phyloP scores from a whole-genome alignment of 2,888 invertebrate genomes.

The Hedya salicella region DNA sequence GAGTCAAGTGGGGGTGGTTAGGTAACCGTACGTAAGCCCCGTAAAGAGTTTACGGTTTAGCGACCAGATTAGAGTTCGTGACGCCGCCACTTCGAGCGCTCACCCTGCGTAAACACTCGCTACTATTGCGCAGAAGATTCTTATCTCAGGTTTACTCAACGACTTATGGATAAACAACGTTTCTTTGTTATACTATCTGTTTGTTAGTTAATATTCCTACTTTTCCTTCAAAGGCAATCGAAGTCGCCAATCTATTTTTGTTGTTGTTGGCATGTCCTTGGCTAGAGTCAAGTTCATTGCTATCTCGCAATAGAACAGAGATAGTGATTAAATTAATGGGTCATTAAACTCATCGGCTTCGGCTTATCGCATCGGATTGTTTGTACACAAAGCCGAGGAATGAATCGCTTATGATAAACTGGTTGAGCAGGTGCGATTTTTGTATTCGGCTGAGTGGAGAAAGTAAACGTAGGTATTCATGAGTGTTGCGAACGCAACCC shows the following conservation, averaged over 20 bases:
- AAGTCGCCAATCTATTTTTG: slow-evolving; percentile 46
- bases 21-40: slow-evolving; percentile 10
- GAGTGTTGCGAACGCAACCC: too few species aligned
- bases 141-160: slow-evolving; percentile 3
- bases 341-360: slow-evolving; percentile 13
- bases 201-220: background rate
- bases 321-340: slow-evolving; percentile 11
- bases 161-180: slow-evolving; percentile 12
- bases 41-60: slow-evolving; percentile 7
- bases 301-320: slow-evolving; percentile 16
- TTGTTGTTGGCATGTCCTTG: slow-evolving; percentile 7
- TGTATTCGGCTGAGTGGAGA: too few species aligned
- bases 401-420: background rate
- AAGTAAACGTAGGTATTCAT: too few species aligned
- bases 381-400: slow-evolving; percentile 1
- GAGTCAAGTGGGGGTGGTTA: background rate
- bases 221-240: background rate
- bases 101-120: too few species aligned
- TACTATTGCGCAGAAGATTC: slow-evolving; percentile 2
- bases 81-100: background rate
- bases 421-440: background rate
- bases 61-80: background rate
- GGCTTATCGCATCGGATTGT: slow-evolving; percentile 4
- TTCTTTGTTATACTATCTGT: slow-evolving; percentile 1
- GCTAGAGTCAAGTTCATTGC: slow-evolving; percentile 18